Conservation (phyloP, 1,140 invertebrate species). For the Telenomus remus region DNA sequence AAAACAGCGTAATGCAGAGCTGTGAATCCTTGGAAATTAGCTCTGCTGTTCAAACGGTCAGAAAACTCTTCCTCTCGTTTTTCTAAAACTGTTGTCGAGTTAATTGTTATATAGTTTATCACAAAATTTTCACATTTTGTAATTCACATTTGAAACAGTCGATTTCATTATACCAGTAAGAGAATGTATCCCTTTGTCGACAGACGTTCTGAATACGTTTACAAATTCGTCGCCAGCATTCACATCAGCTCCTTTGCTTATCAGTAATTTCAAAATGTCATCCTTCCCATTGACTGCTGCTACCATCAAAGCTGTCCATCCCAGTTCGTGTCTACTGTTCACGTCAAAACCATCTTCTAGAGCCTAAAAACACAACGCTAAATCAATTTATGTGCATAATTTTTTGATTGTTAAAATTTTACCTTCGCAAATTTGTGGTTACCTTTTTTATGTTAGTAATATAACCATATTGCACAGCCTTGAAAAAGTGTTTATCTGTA, state of each 20-base stretch:
- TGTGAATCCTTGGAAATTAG: conserved; percentile 89
- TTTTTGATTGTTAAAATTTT: conserved; percentile 8
- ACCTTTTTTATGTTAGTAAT: conserved; percentile 78
- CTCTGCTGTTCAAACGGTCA: conserved; percentile 82
- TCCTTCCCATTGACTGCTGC: conserved; percentile 86
- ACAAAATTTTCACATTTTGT: too few relatives aligned
- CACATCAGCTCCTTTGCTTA: conserved; percentile 86
- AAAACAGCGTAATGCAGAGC: conserved; percentile 93
- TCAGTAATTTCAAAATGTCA: conserved; percentile 80
- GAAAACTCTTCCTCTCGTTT: conserved; percentile 88
- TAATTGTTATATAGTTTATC: too few relatives aligned
- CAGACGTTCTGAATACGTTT: conserved; percentile 81
- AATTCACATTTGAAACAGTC: too few relatives aligned
- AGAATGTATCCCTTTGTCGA: conserved; percentile 77
- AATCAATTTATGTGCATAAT: background rate
- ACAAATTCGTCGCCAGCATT: conserved; percentile 88
- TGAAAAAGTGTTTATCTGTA: conserved; percentile 79
- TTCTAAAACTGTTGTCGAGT: conserved; percentile 76
- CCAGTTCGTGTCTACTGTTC: conserved; percentile 82
- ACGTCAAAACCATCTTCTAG: conserved; percentile 75
- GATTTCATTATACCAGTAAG: conserved; percentile 77
- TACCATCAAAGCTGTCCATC: conserved; percentile 91
- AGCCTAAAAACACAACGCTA: conserved; percentile 54
- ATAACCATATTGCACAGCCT: conserved; percentile 80
- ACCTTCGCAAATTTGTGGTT: too few relatives aligned